Base-by-base conservation (phyloP, 2,797 vertebrate species). In the Hephaestus fuliginosus region DNA sequence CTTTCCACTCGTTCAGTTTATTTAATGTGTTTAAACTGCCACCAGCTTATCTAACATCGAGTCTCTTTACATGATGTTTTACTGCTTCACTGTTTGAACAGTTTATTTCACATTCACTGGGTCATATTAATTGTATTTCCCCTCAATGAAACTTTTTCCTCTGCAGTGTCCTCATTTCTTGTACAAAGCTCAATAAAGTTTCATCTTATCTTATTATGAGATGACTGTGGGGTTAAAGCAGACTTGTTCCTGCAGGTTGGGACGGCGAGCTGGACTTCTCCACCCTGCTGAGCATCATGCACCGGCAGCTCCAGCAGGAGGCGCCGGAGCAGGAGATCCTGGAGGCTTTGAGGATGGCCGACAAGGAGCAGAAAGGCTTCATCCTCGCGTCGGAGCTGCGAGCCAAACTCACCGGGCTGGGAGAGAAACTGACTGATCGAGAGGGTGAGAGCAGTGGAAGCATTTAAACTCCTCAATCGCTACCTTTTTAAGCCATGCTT, bases 281-380 rank as follows among this genome's bases (percentile, higher is more conserved):
- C 80, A 97, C 95, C 0, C 97, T 98, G 90, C 95, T 98, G 81
- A 95, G 89, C 46, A 92, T 97, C 20, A 97, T 97, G 95, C 95
- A 98, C 88, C 81, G 78, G 9, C 97, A 98, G 86, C 94, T 89
- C 62, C 96, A 96, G 89, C 96, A 97, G 88, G 97, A 97, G 91
- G 96, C 96, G 30, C 97, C 97, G 0, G 80, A 93, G 85, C 88
- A 66, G 22, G 97, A 98, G 91, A 97, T 98, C 89, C 94, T 97
- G 63, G 83, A 93, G 0, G 97, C 97, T 43, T 80, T 97, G 95
- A 62, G 90, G 84, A 96, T 96, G 96, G 89, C 95, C 0, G 97
- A 98, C 90, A 91, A 92, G 68, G 94, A 96, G 82, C 95, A 95
- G 85, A 96, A 78, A 18, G 97, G 97, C 0, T 90, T 92, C 72